Percentiles rank a stretch among this genome's conserved stretches.
Conservation (phyloP, 2,113 vertebrate species). For the Pachycephala philippinensis region DNA sequence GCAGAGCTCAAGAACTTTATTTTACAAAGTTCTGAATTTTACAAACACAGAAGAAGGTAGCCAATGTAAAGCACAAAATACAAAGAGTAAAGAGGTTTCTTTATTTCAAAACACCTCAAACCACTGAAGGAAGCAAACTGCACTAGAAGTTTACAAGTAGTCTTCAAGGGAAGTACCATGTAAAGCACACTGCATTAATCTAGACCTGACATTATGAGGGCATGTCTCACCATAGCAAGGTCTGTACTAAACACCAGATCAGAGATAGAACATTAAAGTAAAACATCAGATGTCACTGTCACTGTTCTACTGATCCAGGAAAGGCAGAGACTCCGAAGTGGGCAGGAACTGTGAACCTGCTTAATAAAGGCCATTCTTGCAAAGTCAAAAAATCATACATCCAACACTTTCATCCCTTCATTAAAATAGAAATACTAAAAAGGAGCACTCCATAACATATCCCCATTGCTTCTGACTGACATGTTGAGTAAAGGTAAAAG, state of each 20-base stretch:
- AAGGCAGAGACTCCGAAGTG: constrained; percentile 29
- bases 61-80: constrained; percentile 3
- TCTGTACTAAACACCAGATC: constrained; percentile 42
- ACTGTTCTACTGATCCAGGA: constrained; percentile 9
- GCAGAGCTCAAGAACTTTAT: not conserved
- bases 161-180: constrained; percentile 26
- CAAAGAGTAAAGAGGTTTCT: not conserved
- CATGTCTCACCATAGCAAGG: constrained; percentile 20
- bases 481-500: not conserved
- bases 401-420: constrained; percentile 29
- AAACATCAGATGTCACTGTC: constrained; percentile 34
- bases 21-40: not conserved
- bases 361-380: constrained; percentile 47
- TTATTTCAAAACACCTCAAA: constrained; percentile 1
- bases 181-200: constrained; percentile 45
- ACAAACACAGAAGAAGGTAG: not conserved
- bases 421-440: constrained; percentile 38
- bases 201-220: constrained; percentile 41
- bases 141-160: constrained; percentile 2
- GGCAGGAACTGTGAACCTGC: constrained; percentile 32
- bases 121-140: constrained; percentile 17
- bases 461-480: constrained; percentile 58
- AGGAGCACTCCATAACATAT: constrained; percentile 51
- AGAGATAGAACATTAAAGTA: constrained; percentile 30
- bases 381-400: constrained; percentile 25